Conservation (phyloP, 2,797 vertebrate genomes). For the Sylvia borin region DNA sequence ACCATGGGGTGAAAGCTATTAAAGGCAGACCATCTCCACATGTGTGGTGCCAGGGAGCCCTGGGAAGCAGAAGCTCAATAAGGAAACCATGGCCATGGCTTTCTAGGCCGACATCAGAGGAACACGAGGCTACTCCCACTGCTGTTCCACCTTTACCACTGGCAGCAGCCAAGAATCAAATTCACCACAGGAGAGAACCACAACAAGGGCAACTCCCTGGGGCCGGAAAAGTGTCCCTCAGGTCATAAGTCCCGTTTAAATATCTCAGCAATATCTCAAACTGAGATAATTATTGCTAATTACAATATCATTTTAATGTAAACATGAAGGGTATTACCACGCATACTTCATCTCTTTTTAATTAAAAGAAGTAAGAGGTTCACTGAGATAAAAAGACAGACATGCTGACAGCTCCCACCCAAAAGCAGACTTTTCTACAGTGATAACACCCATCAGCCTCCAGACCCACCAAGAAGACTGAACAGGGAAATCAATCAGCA, state of each 20-base stretch:
- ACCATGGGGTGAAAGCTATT: background rate
- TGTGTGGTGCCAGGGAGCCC: accelerated
- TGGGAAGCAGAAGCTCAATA: accelerated
- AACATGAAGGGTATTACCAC: background rate
- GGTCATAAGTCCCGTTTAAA: background rate
- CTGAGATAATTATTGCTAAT: conserved; percentile 6
- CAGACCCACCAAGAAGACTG: background rate
- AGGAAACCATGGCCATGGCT: accelerated
- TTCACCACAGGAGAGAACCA: background rate
- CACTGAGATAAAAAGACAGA: background rate
- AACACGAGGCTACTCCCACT: background rate
- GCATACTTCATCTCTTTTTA: background rate
- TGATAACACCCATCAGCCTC: background rate
- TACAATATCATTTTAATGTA: conserved; percentile 2
- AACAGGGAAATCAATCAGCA: conserved; percentile 9
- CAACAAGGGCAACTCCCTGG: background rate
- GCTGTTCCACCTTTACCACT: background rate
- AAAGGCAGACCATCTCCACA: background rate
- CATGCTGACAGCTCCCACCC: background rate
- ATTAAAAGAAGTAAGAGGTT: conserved; percentile 21
- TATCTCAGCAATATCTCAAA: background rate
- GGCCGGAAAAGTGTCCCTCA: background rate
- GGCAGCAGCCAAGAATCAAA: background rate
- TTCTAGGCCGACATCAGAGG: background rate
- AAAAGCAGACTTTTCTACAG: background rate